Evolutionary conservation across 2,888 invertebrate genomes (phyloP).

Genomic region (Dicyrtomina minuta): DNA sequence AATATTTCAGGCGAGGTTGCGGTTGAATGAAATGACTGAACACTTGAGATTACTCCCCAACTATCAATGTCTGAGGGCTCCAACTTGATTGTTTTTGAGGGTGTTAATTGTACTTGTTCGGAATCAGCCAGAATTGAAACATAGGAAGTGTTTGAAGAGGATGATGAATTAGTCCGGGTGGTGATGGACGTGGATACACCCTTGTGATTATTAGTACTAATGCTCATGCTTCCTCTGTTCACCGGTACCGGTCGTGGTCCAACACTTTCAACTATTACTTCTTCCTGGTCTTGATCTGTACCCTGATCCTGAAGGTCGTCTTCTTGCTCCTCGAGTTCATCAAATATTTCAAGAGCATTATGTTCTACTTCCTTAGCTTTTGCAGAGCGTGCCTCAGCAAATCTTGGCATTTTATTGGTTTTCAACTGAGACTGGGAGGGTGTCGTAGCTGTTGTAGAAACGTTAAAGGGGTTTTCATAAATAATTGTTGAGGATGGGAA

Average conservation of each 20-base stretch:
- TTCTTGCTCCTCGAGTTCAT: conserved; percentile 13
- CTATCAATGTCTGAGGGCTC: conserved; percentile 4
- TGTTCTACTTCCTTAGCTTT: neutral
- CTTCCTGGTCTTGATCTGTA: neutral
- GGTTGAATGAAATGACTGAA: neutral
- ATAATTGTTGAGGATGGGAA: too few relatives aligned
- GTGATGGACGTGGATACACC: neutral
- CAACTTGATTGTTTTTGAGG: conserved; percentile 1
- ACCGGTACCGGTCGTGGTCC: neutral
- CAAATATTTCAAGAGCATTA: conserved; percentile 14
- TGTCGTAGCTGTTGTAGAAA: too few relatives aligned
- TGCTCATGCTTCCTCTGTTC: neutral
- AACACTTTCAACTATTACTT: neutral
- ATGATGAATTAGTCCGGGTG: neutral
- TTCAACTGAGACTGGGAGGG: too few relatives aligned
- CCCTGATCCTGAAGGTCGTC: too few relatives aligned
- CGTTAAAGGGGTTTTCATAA: too few relatives aligned
- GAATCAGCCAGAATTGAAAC: neutral
- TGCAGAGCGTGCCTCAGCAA: too few relatives aligned
- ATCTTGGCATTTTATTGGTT: too few relatives aligned
- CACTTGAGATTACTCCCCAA: neutral
- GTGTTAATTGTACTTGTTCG: neutral
- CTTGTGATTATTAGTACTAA: neutral
- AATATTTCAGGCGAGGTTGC: neutral
- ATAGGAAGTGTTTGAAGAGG: too few relatives aligned